phyloP scores from a whole-genome alignment of 2,888 invertebrate species.

The Ecliptopera silaceata region DNA sequence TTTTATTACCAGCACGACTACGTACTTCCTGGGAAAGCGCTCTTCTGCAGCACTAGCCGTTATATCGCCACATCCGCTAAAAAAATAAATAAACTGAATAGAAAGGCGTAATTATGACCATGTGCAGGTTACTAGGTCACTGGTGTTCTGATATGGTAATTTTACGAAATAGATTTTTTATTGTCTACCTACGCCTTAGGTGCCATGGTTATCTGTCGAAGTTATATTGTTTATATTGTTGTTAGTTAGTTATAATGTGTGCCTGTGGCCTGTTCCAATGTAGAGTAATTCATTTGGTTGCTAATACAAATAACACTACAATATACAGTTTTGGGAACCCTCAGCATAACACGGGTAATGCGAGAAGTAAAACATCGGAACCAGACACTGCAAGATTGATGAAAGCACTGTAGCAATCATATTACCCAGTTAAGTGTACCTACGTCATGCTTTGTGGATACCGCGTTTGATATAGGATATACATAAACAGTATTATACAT shows the following conservation, averaged over 20 bases:
- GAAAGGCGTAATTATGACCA: slow-evolving; percentile 48
- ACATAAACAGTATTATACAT: neutral
- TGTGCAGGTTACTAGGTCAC: slow-evolving; percentile 54
- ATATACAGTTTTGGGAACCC: neutral
- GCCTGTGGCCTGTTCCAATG: too few relatives aligned
- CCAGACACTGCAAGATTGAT: slow-evolving; percentile 29
- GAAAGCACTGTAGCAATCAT: slow-evolving; percentile 32
- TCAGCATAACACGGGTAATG: slow-evolving; percentile 21
- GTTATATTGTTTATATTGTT: neutral
- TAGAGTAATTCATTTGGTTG: neutral
- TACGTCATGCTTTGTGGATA: slow-evolving; percentile 9
- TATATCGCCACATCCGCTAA: slow-evolving; percentile 53
- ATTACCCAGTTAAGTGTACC: slow-evolving; percentile 23
- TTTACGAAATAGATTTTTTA: neutral
- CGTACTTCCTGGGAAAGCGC: slow-evolving; percentile 47
- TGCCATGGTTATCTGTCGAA: too few relatives aligned
- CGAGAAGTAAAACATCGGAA: slow-evolving; percentile 33
- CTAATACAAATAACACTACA: neutral
- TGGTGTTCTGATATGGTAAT: slow-evolving; percentile 44
- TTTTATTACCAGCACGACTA: slow-evolving; percentile 17
- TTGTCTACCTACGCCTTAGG: neutral
- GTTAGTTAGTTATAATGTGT: too few relatives aligned
- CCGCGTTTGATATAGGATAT: slow-evolving; percentile 1
- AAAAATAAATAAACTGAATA: slow-evolving; percentile 56
- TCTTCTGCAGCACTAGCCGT: slow-evolving; percentile 32